A percentile compares a stretch with the other conserved stretches of the same genome.
phyloP scores from a whole-genome alignment of 2,113 vertebrate species.

The Antechinus flavipes region DNA sequence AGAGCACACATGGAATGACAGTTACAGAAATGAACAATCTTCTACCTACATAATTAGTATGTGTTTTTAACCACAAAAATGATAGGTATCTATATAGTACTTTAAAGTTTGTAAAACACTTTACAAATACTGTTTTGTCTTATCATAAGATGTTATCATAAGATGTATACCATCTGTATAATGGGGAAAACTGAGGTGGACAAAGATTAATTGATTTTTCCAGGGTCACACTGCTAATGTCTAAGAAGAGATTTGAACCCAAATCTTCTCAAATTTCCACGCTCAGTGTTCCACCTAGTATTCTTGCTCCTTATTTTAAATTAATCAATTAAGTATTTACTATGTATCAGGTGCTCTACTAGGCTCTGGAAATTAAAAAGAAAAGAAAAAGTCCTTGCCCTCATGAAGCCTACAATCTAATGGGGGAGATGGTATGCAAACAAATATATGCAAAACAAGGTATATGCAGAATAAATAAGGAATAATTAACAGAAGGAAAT shows the following conservation, averaged over 20 bases:
- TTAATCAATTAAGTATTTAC: too few species aligned
- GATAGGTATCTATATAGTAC: not conserved
- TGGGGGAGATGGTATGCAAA: too few species aligned
- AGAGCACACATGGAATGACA: not conserved
- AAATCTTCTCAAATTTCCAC: not conserved
- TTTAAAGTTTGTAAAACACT: not conserved
- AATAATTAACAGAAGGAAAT: too few species aligned
- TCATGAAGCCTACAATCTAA: too few species aligned
- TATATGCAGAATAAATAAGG: too few species aligned
- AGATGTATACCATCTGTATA: too few species aligned
- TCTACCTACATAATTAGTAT: rapidly evolving
- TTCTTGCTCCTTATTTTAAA: too few species aligned
- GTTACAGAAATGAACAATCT: not conserved
- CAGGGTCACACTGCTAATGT: not conserved
- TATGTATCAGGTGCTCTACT: too few species aligned
- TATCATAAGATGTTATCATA: not conserved
- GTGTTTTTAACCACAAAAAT: not conserved
- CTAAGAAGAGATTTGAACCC: not conserved
- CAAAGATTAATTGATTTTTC: not conserved
- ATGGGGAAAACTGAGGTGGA: not conserved
- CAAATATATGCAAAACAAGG: too few species aligned
- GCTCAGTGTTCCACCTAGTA: too few species aligned
- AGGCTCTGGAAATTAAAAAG: too few species aligned
- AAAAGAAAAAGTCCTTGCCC: too few species aligned
- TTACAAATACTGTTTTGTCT: not conserved